Evolutionary conservation across 1,140 invertebrate species (phyloP), one percentile per base, ranked within the genome.

Genomic region (Caenorhabditis tropicalis): DNA sequence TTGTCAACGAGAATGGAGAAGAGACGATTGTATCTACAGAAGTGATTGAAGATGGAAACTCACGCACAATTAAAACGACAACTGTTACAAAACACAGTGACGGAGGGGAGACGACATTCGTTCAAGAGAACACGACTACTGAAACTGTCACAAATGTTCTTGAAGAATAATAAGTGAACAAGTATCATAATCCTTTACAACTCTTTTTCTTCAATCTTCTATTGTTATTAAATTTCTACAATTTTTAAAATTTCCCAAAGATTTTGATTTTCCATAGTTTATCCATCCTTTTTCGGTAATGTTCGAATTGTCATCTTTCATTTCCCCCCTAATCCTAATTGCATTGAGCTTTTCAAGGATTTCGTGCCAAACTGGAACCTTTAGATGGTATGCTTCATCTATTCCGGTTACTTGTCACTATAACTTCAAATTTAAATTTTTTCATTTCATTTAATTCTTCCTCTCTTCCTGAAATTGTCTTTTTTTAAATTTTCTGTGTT

Each of bases 71-170:
- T 19, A 49, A 51, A 31, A 80, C 74, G 46, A 84, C 83, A 6
- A 79, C 65, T 0, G 70, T 84, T 5, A 84, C 83, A 0, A 84
- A 80, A 29, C 83, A 84, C 36, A 43, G 65, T 0, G 83, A 84
- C 21, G 83, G 83, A 39, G 39, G 21, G 1, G 83, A 84, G 27
- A 53, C 70, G 0, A 84, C 83, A 9, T 19, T 84, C 16, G 83
- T 84, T 2, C 83, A 84, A 31, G 83, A 84, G 53, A 65, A 84
- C 33, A 79, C 83, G 21, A 81, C 79, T 15, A 53, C 46, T 21
- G 79, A 81, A 21, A 74, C 33, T 9, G 36, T 74, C 65, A 43
- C 36, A 21, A 27, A 12, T 4, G 31, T 33, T 1, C 36, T 21
- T 3, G 65, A 74, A 36, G 65, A 74, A 7, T 74, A 65, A 7